phyloP scores from a whole-genome alignment of 2,888 invertebrate genomes.

The Sturmia bella region DNA sequence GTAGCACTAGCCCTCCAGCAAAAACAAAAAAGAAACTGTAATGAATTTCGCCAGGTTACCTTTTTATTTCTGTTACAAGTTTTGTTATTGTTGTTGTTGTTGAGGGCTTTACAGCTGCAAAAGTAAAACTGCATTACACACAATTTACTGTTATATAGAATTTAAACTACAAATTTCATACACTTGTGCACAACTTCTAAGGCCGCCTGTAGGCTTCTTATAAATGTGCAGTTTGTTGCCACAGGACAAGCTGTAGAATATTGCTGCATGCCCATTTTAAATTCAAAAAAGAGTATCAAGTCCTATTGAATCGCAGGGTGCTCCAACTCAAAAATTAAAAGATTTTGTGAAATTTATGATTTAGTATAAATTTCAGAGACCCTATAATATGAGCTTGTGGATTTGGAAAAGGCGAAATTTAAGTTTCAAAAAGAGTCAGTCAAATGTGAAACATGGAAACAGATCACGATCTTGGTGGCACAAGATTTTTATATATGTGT shows the following conservation, averaged over 20 bases:
- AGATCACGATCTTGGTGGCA: too few species aligned
- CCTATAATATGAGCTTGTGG: too few species aligned
- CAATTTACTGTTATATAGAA: slow-evolving; percentile 57
- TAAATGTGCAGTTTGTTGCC: slow-evolving; percentile 1
- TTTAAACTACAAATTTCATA: slow-evolving; percentile 64
- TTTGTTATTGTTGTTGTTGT: slow-evolving; percentile 21
- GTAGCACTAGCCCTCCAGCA: slow-evolving; percentile 8
- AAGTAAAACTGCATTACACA: slow-evolving; percentile 42
- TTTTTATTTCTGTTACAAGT: slow-evolving; percentile 19
- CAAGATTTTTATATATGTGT: too few species aligned
- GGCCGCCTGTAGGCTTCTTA: slow-evolving; percentile 30
- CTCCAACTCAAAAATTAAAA: too few species aligned
- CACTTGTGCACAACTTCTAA: slow-evolving; percentile 57
- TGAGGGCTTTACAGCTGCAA: slow-evolving; percentile 38
- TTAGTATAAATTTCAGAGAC: too few species aligned
- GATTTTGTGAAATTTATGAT: too few species aligned
- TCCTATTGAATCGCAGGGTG: too few species aligned
- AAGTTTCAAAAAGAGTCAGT: too few species aligned
- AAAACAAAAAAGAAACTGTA: slow-evolving; percentile 10
- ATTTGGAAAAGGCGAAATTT: too few species aligned
- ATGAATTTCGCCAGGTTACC: slow-evolving; percentile 59
- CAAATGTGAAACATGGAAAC: too few species aligned
- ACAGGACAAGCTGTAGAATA: background rate
- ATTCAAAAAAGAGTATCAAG: background rate
- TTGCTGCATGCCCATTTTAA: background rate